Percentiles rank a stretch among this genome's conserved stretches.
Conservation (phyloP, 2,797 vertebrate genomes). For the Pangasius larnaudii region DNA sequence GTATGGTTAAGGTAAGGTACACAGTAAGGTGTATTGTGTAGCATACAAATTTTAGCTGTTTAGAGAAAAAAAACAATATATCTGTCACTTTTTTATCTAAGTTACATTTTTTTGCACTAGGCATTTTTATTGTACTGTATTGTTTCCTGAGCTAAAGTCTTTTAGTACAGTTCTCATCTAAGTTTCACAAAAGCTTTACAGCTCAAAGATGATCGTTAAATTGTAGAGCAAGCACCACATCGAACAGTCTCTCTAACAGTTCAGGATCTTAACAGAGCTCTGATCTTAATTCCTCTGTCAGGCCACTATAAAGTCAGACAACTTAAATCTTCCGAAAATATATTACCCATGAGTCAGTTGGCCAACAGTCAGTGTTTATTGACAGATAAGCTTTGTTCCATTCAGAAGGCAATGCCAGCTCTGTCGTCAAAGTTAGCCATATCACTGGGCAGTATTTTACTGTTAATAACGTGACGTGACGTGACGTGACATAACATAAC, state of each 20-base stretch:
- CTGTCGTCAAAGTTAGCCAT: neutral
- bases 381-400: neutral
- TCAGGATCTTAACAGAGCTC: neutral
- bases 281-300: neutral
- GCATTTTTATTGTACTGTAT: neutral
- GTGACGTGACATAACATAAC: too few species aligned
- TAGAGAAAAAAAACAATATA: neutral
- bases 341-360: neutral
- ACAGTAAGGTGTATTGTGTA: neutral
- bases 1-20: too few species aligned
- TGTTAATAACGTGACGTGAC: too few species aligned
- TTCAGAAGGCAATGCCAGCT: neutral
- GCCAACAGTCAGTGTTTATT: neutral
- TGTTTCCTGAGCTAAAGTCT: neutral
- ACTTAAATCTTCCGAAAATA: neutral
- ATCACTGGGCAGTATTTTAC: neutral
- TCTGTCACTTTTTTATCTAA: neutral
- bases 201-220: neutral
- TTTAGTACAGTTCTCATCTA: neutral
- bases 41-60: neutral
- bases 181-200: neutral
- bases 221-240: neutral
- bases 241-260: neutral
- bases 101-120: neutral
- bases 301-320: neutral